These are phyloP conservation scores for Sinopyrophorus schimmeli DNA, from an alignment of 2,888 invertebrate genomes.

Conservation along the genomic window DNA sequence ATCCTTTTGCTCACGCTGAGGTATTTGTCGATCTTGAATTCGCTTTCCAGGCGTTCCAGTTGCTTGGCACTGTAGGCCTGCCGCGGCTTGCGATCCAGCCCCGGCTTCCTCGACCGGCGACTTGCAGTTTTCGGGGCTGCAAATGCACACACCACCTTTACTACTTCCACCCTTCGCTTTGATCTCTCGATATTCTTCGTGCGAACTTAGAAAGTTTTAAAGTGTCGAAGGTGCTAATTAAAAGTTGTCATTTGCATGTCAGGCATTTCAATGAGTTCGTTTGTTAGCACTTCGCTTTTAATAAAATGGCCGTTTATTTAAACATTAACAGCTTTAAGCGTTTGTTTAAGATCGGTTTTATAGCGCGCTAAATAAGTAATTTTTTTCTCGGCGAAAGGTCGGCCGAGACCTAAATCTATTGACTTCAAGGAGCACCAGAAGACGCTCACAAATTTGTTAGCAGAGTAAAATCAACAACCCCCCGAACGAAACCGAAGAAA, in stretches of 20 bases:
- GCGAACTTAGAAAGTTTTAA: too few relatives aligned
- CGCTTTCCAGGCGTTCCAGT: slow-evolving; percentile 85
- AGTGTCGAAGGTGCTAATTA: too few relatives aligned
- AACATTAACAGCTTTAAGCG: slow-evolving; percentile 30
- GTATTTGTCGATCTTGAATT: slow-evolving; percentile 96
- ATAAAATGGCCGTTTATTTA: slow-evolving; percentile 28
- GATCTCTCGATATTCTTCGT: too few relatives aligned
- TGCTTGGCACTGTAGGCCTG: slow-evolving; percentile 97
- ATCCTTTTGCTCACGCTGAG: slow-evolving; percentile 93
- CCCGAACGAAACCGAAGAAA: too few relatives aligned
- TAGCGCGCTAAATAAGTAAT: slow-evolving; percentile 22
- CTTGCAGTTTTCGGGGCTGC: slow-evolving; percentile 79
- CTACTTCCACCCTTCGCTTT: too few relatives aligned
- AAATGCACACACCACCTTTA: too few relatives aligned
- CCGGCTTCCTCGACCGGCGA: slow-evolving; percentile 81
- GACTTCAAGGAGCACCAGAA: too few relatives aligned
- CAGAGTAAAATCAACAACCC: too few relatives aligned
- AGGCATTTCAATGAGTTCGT: slow-evolving; percentile 19
- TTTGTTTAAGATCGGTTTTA: too few relatives aligned
- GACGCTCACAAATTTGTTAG: too few relatives aligned
- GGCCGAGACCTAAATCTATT: too few relatives aligned
- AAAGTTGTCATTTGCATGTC: slow-evolving; percentile 23
- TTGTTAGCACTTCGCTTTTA: slow-evolving; percentile 15
- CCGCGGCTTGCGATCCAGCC: slow-evolving; percentile 90
- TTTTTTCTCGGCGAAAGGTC: too few relatives aligned